phyloP scores from a whole-genome alignment of 2,113 vertebrate species.

The Balaeniceps rex region DNA sequence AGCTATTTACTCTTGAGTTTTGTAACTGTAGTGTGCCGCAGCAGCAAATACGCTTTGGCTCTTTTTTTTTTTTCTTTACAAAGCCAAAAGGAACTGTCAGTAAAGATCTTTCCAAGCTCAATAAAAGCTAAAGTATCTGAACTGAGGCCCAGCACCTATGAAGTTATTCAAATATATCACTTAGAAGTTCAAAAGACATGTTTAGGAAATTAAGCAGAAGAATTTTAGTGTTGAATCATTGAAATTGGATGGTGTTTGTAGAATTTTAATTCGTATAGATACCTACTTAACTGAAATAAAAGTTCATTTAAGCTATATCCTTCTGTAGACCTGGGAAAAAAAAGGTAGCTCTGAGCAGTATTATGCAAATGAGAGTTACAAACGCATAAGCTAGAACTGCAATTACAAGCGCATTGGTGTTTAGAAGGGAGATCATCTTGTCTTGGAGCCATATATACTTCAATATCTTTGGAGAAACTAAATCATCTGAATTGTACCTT shows the following conservation, averaged over 20 bases:
- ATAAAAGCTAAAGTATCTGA: not conserved
- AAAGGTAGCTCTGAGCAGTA: not conserved
- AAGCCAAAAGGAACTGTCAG: not conserved
- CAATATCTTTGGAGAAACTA: not conserved
- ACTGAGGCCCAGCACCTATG: not conserved
- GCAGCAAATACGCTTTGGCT: not conserved
- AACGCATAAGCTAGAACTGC: not conserved
- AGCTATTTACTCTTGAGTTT: not conserved
- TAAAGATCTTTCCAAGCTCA: not conserved
- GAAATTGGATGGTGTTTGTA: not conserved
- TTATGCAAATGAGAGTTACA: not conserved
- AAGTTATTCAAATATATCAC: not conserved
- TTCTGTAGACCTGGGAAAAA: not conserved
- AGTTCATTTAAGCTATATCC: not conserved
- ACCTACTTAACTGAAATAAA: not conserved
- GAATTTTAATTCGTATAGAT: not conserved
- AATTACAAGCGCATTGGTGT: not conserved
- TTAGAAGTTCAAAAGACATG: not conserved
- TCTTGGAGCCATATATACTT: not conserved
- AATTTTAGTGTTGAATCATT: not conserved
- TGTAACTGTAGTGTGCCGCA: not conserved
- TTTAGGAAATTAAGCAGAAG: not conserved
- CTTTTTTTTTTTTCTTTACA: not conserved
- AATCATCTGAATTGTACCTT: not conserved
- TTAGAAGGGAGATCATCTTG: not conserved